Evolutionary conservation across 1,140 invertebrate species (phyloP).

Genomic region (Brachionus sp.): DNA sequence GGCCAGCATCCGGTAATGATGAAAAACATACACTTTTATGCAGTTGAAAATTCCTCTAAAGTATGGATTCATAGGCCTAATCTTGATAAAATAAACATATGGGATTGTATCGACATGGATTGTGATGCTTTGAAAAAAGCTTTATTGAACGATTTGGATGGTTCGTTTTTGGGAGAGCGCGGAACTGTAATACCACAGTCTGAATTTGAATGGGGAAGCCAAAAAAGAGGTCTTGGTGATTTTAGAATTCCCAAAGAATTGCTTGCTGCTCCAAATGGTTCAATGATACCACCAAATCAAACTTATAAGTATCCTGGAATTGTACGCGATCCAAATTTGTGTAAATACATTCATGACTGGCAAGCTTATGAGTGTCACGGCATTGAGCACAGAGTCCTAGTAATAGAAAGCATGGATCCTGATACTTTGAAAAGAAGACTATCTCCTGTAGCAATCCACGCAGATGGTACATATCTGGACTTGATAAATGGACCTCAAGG

Average conservation of each 20-base stretch:
- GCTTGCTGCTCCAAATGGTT: slow-evolving; percentile 50
- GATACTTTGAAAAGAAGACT: slow-evolving; percentile 55
- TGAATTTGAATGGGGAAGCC: slow-evolving; percentile 54
- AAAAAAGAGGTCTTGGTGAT: slow-evolving; percentile 53
- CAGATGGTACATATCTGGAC: slow-evolving; percentile 51
- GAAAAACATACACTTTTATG: neutral
- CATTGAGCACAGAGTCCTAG: slow-evolving; percentile 51
- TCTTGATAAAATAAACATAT: slow-evolving; percentile 11
- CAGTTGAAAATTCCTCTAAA: slow-evolving; percentile 19
- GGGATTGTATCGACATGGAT: slow-evolving; percentile 53
- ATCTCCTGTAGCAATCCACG: slow-evolving; percentile 54
- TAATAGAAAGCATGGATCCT: slow-evolving; percentile 56
- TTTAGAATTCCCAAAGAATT: slow-evolving; percentile 55
- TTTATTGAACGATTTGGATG: slow-evolving; percentile 54
- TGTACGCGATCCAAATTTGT: slow-evolving; percentile 48
- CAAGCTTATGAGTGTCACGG: slow-evolving; percentile 52
- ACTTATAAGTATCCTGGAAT: slow-evolving; percentile 52
- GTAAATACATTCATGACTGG: slow-evolving; percentile 48
- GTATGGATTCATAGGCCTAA: slow-evolving; percentile 37
- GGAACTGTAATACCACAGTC: slow-evolving; percentile 51
- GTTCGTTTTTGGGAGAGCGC: slow-evolving; percentile 50
- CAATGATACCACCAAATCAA: slow-evolving; percentile 48
- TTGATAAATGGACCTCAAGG: slow-evolving; percentile 57
- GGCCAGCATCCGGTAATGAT: slow-evolving; percentile 29
- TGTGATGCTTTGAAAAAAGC: slow-evolving; percentile 56